A percentile compares a stretch with the other conserved stretches of the same genome.
Conservation (phyloP, 1,140 invertebrate genomes). For the Bombus impatiens region DNA sequence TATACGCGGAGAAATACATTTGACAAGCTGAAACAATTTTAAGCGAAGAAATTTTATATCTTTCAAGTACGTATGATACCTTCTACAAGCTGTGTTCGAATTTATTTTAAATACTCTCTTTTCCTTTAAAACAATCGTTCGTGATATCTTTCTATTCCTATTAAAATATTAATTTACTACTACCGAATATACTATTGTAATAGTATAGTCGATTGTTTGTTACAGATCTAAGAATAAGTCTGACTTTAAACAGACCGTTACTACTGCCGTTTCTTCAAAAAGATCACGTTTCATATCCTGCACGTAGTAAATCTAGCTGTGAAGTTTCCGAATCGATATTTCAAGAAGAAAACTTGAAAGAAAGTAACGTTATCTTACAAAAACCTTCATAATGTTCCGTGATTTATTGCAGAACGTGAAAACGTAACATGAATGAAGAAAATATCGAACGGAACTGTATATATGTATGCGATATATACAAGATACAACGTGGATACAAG, state of each 20-base stretch:
- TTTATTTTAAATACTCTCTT: not conserved
- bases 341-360: conserved; percentile 5
- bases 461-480: not conserved
- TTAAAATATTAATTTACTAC: not conserved
- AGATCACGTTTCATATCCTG: not conserved
- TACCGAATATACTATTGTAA: not conserved
- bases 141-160: not conserved
- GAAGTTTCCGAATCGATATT: conserved; percentile 15
- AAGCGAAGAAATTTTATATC: too few species aligned
- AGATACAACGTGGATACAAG: too few species aligned
- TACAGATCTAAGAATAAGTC: not conserved
- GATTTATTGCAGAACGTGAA: not conserved
- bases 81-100: not conserved
- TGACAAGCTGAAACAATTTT: too few species aligned
- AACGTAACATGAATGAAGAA: not conserved
- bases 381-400: not conserved
- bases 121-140: not conserved
- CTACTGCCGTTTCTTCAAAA: not conserved
- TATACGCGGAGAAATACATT: too few species aligned
- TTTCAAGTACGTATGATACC: too few species aligned
- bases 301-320: not conserved
- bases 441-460: not conserved
- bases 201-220: not conserved
- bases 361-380: not conserved
- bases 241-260: not conserved